phyloP scores from a whole-genome alignment of 2,888 invertebrate species.

The Eulithis prunata region DNA sequence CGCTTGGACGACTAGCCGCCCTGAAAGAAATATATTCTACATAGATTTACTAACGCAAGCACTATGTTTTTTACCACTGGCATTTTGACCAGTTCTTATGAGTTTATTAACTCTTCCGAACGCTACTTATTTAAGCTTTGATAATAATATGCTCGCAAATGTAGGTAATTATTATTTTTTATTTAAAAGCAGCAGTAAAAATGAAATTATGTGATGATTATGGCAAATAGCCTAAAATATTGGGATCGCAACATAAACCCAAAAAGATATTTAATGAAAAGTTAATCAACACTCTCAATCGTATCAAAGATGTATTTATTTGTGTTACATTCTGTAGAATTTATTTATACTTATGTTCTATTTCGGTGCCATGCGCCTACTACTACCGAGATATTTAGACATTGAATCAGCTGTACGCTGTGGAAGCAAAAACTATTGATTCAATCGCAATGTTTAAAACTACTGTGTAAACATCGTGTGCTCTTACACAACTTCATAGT shows the following conservation, averaged over 20 bases:
- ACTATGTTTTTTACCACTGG: too few species aligned
- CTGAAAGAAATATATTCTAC: too few species aligned
- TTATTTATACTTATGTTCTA: conserved; percentile 21
- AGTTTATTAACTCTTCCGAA: too few species aligned
- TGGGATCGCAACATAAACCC: neutral
- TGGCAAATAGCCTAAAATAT: neutral
- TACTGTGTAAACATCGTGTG: neutral
- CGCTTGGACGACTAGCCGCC: too few species aligned
- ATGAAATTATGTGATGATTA: too few species aligned
- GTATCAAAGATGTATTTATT: conserved; percentile 22
- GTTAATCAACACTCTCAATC: conserved; percentile 4
- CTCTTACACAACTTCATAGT: neutral
- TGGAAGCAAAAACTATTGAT: neutral
- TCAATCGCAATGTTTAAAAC: neutral
- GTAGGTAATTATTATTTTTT: too few species aligned
- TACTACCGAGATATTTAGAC: conserved; percentile 8
- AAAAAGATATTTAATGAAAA: neutral
- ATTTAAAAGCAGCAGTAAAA: too few species aligned
- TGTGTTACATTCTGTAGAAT: conserved; percentile 16
- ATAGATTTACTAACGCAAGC: too few species aligned
- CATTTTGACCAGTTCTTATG: too few species aligned
- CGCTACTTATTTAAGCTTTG: too few species aligned
- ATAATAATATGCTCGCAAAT: too few species aligned
- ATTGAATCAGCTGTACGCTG: conserved; percentile 7
- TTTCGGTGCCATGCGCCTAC: conserved; percentile 10